Evolutionary conservation across 2,888 invertebrate species (phyloP).

Genomic region (Lasioglossum zephyrum): DNA sequence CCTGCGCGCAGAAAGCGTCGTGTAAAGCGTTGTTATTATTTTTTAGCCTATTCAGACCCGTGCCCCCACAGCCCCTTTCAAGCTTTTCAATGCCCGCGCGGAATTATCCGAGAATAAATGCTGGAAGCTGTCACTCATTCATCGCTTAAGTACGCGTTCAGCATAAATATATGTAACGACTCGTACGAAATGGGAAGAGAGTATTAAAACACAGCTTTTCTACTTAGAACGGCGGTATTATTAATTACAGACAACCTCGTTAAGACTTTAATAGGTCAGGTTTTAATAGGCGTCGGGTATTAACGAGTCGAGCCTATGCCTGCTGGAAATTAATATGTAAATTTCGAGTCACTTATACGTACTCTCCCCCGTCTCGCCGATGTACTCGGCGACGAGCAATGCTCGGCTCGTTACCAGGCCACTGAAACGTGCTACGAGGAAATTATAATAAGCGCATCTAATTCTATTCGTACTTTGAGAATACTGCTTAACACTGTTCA

Average conservation of each 20-base stretch:
- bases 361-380: neutral
- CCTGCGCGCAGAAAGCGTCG: neutral
- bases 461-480: conserved; percentile 5
- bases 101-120: neutral
- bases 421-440: conserved; percentile 3
- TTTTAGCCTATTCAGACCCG: neutral
- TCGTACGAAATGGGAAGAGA: neutral
- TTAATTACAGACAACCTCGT: conserved; percentile 41
- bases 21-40: conserved; percentile 29
- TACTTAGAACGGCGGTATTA: neutral
- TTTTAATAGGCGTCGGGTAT: conserved; percentile 21
- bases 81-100: neutral
- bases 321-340: conserved; percentile 2
- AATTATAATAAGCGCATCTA: conserved; percentile 5
- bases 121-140: neutral
- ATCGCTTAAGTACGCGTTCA: neutral
- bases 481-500: neutral
- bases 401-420: neutral
- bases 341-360: neutral
- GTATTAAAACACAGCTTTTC: conserved; percentile 6
- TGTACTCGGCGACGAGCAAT: conserved; percentile 5
- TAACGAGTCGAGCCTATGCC: conserved; percentile 16
- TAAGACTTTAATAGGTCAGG: conserved; percentile 30
- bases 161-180: neutral
- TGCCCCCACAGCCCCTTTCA: neutral